Percentiles rank a stretch among this genome's conserved stretches.
These are phyloP conservation scores for Grantiella picta DNA, from an alignment of 2,113 vertebrate genomes.

Conservation along the genomic window DNA sequence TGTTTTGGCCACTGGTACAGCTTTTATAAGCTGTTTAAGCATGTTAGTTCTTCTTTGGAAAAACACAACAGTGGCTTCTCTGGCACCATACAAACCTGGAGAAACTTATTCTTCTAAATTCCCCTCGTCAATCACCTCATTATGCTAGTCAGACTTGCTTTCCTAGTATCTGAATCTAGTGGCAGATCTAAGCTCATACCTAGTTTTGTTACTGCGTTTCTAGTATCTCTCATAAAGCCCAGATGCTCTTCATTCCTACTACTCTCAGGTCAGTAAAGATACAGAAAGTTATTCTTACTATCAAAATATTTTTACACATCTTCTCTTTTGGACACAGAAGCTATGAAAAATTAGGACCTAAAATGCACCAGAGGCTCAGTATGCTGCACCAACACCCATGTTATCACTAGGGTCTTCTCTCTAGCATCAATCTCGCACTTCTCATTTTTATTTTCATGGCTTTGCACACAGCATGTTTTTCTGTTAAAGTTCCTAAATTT, in stretches of 20 bases:
- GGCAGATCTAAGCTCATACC: background rate
- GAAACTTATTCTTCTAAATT: background rate
- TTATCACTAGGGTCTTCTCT: background rate
- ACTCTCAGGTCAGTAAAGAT: background rate
- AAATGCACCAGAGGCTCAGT: background rate
- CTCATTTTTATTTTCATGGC: background rate
- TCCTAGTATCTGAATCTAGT: background rate
- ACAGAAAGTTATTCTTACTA: background rate
- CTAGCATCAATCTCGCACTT: background rate
- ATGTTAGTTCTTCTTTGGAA: background rate
- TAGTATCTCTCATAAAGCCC: background rate
- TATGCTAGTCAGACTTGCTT: background rate
- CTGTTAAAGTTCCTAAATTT: background rate
- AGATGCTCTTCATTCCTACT: background rate
- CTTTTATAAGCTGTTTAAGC: background rate
- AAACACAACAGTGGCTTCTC: background rate
- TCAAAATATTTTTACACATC: background rate
- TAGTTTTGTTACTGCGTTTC: background rate
- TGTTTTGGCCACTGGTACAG: background rate
- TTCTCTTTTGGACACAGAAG: background rate
- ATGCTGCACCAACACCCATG: background rate
- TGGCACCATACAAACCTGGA: background rate
- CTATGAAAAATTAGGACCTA: background rate
- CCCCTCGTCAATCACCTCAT: background rate
- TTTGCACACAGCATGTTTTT: background rate